Evolutionary conservation across 2,888 invertebrate species (phyloP).

Genomic region (Trypoxylon attenuatum): DNA sequence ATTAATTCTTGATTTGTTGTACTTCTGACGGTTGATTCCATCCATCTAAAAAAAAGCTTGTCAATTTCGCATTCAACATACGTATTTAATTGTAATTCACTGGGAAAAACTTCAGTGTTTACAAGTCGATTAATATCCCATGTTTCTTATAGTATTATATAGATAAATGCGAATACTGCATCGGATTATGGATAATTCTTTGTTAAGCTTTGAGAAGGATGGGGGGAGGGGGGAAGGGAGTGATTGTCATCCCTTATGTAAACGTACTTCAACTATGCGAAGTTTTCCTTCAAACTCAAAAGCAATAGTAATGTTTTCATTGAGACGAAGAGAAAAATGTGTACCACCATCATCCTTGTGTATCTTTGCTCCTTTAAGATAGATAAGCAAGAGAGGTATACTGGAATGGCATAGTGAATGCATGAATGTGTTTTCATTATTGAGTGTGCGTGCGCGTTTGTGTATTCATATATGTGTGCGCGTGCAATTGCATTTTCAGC

Average conservation of each 20-base stretch:
- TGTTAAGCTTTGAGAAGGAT: conserved; percentile 51
- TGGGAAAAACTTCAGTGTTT: conserved; percentile 43
- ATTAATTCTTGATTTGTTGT: conserved; percentile 31
- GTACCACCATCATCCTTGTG: neutral
- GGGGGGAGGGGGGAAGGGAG: conserved; percentile 22
- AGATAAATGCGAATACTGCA: conserved; percentile 40
- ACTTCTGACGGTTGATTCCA: conserved; percentile 55
- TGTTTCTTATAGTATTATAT: conserved; percentile 58
- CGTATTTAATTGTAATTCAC: conserved; percentile 55
- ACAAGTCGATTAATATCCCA: conserved; percentile 49
- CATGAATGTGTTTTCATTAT: neutral
- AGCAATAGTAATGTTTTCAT: neutral
- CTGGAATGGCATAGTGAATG: neutral
- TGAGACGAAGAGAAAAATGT: neutral
- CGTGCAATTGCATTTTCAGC: conserved; percentile 57
- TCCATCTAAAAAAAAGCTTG: conserved; percentile 57
- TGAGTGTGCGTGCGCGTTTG: conserved; percentile 5
- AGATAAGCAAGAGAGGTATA: neutral
- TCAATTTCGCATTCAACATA: conserved; percentile 60
- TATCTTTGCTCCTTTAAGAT: neutral
- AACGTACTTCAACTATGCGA: conserved; percentile 25
- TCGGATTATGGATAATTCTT: conserved; percentile 54
- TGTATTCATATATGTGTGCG: conserved; percentile 44
- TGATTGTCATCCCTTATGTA: conserved; percentile 19
- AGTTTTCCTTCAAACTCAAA: conserved; percentile 3